Evolutionary conservation across 2,797 vertebrate species (phyloP).

Genomic region (Dallia pectoralis): DNA sequence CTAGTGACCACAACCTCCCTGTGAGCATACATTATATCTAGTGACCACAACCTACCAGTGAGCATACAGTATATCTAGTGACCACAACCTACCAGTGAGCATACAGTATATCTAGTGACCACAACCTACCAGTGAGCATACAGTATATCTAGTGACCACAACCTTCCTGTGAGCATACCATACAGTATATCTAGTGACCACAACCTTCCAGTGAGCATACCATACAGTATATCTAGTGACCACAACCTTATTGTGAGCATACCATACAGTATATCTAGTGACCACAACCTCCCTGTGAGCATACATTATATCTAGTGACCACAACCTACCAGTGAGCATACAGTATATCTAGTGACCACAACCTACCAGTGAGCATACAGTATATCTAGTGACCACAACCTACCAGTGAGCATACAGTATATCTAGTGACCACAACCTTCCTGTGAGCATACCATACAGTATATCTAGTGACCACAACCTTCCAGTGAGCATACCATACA

Average conservation of each 20-base stretch:
- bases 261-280: slow-evolving; percentile 3
- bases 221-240: slow-evolving; percentile 3
- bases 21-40: slow-evolving; percentile 62
- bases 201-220: slow-evolving; percentile 81
- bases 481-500: slow-evolving; percentile 75
- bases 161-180: slow-evolving; percentile 80
- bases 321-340: slow-evolving; percentile 76
- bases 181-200: background rate
- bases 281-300: slow-evolving; percentile 80
- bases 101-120: background rate
- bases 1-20: slow-evolving; percentile 70
- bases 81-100: slow-evolving; percentile 80
- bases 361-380: slow-evolving; percentile 74
- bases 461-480: slow-evolving; percentile 53
- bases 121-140: slow-evolving; percentile 76
- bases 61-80: slow-evolving; percentile 47
- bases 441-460: slow-evolving; percentile 72
- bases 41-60: slow-evolving; percentile 79
- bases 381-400: slow-evolving; percentile 20
- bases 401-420: slow-evolving; percentile 73
- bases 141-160: no score
- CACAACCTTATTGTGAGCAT: slow-evolving; percentile 80
- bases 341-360: no score
- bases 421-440: slow-evolving; percentile 63
- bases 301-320: background rate